Evolutionary conservation across 1,140 invertebrate genomes (phyloP).

Genomic region (Conopomorpha cramerella): DNA sequence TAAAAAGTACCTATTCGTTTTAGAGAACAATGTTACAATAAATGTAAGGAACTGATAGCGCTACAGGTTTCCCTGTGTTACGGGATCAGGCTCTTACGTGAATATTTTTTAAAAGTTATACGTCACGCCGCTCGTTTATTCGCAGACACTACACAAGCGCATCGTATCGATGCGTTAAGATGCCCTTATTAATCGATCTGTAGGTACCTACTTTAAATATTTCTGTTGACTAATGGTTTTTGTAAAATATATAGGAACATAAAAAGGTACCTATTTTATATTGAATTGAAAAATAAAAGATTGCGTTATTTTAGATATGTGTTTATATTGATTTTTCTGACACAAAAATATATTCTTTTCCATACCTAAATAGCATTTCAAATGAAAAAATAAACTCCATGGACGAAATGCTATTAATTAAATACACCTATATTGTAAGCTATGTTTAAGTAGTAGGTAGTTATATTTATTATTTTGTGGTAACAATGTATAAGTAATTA

Average conservation of each 20-base stretch:
- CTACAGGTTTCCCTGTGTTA: too few species aligned
- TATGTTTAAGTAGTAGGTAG: slow-evolving; percentile 2
- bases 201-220: not conserved
- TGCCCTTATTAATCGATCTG: not conserved
- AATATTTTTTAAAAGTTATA: too few species aligned
- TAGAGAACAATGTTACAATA: too few species aligned
- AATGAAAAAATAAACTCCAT: slow-evolving; percentile 55
- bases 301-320: slow-evolving; percentile 29
- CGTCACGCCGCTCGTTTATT: too few species aligned
- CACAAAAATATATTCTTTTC: slow-evolving; percentile 53
- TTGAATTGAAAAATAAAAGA: slow-evolving; percentile 8
- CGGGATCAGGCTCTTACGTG: too few species aligned
- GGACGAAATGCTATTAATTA: slow-evolving; percentile 16
- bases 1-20: too few species aligned
- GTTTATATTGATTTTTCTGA: slow-evolving; percentile 51
- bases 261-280: not conserved
- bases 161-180: too few species aligned
- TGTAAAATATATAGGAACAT: not conserved
- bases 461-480: slow-evolving; percentile 1
- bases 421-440: slow-evolving; percentile 4
- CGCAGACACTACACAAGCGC: too few species aligned
- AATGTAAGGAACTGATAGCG: too few species aligned
- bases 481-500: too few species aligned
- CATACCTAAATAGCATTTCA: too few species aligned
- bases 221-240: not conserved